These are phyloP conservation scores for Xiphias gladius DNA, from an alignment of 2,113 vertebrate species.

Conservation along the genomic window DNA sequence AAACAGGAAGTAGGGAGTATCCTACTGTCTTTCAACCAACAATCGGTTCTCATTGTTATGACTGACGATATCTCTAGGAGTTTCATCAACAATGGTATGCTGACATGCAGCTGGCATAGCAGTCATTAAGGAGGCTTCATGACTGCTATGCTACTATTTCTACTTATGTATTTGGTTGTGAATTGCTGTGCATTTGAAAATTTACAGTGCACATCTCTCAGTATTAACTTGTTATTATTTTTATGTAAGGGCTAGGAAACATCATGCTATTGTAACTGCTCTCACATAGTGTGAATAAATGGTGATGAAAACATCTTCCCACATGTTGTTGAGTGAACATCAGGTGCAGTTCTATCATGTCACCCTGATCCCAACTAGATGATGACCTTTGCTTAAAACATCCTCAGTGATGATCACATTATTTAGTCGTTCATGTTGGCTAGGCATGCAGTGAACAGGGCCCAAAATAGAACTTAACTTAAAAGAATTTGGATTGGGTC, in stretches of 20 bases:
- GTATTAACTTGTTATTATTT: no score
- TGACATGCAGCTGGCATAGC: slow-evolving; percentile 16
- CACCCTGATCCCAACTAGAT: background rate
- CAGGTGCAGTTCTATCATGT: background rate
- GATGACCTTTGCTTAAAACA: no score
- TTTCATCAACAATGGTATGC: background rate
- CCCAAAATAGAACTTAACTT: no score
- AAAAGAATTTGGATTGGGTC: no score
- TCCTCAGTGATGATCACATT: no score
- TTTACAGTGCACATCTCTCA: no score
- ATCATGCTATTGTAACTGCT: background rate
- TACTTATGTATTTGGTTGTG: background rate
- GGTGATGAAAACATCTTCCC: background rate
- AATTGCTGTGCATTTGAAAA: background rate
- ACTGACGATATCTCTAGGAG: slow-evolving; percentile 52
- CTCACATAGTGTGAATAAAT: background rate
- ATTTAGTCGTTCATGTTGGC: no score
- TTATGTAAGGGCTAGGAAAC: background rate
- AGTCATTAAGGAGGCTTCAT: background rate
- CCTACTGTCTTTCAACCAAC: slow-evolving; percentile 60
- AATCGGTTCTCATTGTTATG: slow-evolving; percentile 64
- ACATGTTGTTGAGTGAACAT: background rate
- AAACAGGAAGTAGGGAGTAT: slow-evolving; percentile 74
- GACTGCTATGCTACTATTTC: background rate
- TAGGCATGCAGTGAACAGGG: no score